phyloP scores from a whole-genome alignment of 1,140 invertebrate genomes.

The Rhizoglyphus robini region DNA sequence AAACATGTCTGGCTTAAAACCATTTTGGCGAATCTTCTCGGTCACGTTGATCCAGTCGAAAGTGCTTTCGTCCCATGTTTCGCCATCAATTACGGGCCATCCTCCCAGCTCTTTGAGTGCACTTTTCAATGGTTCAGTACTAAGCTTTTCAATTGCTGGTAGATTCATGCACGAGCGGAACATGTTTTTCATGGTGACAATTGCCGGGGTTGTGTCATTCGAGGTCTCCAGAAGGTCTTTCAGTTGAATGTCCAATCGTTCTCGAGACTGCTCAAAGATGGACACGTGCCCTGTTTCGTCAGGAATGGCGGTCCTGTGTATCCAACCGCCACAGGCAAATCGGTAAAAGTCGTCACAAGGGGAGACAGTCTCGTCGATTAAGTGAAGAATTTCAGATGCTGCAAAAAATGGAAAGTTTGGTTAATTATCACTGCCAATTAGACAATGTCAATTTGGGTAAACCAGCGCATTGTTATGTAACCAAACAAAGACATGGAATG shows the following conservation, averaged over 20 bases:
- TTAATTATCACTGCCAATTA: too few relatives aligned
- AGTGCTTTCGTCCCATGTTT: slow-evolving; percentile 38
- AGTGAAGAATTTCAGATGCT: slow-evolving; percentile 17
- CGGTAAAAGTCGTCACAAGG: slow-evolving; percentile 55
- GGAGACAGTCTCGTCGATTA: slow-evolving; percentile 15
- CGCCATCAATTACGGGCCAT: slow-evolving; percentile 71
- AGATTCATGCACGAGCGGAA: slow-evolving; percentile 19
- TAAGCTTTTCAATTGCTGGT: slow-evolving; percentile 32
- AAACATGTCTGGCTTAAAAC: slow-evolving; percentile 78
- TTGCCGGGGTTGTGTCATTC: slow-evolving; percentile 17
- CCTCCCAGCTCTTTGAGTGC: slow-evolving; percentile 65
- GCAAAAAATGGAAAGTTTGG: neutral
- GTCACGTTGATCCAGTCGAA: slow-evolving; percentile 69
- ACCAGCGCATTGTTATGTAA: too few relatives aligned
- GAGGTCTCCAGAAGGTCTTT: slow-evolving; percentile 17
- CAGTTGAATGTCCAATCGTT: slow-evolving; percentile 15
- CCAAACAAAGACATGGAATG: too few relatives aligned
- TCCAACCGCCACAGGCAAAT: slow-evolving; percentile 46
- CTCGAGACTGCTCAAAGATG: slow-evolving; percentile 18
- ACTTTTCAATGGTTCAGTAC: slow-evolving; percentile 49
- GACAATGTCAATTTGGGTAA: too few relatives aligned
- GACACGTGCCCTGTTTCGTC: slow-evolving; percentile 21
- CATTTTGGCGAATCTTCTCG: slow-evolving; percentile 57
- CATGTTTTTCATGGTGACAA: slow-evolving; percentile 22
- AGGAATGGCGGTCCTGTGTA: slow-evolving; percentile 20